phyloP scores from a whole-genome alignment of 2,888 invertebrate genomes.

The Synergus itoensis region DNA sequence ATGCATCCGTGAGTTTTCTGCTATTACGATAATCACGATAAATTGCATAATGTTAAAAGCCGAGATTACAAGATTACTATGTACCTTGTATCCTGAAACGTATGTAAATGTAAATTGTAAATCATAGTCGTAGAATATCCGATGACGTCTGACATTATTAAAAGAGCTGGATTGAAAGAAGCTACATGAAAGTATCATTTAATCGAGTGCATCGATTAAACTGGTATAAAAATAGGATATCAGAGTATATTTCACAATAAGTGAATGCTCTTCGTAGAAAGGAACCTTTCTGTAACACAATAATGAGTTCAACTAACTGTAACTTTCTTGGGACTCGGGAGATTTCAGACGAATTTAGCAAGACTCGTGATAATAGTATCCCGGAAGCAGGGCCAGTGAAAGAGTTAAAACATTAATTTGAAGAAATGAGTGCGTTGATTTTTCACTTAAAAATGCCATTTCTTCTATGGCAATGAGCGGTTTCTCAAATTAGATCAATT shows the following conservation, averaged over 20 bases:
- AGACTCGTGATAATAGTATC: conserved; percentile 1
- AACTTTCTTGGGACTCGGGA: conserved; percentile 4
- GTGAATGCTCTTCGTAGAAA: conserved; percentile 22
- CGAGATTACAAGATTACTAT: neutral
- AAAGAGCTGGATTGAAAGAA: neutral
- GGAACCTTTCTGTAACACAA: conserved; percentile 19
- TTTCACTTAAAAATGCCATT: neutral
- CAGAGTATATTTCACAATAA: conserved; percentile 18
- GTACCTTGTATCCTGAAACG: neutral
- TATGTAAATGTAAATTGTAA: neutral
- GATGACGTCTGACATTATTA: conserved; percentile 23
- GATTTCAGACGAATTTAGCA: conserved; percentile 8
- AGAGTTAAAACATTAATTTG: neutral
- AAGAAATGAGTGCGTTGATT: conserved; percentile 1
- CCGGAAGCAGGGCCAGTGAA: neutral
- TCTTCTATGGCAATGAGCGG: neutral
- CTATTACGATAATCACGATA: conserved; percentile 32
- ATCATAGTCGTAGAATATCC: neutral
- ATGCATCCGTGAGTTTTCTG: conserved; percentile 6
- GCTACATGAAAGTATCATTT: neutral
- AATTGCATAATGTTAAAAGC: conserved; percentile 31
- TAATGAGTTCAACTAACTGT: conserved; percentile 41
- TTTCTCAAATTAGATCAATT: neutral
- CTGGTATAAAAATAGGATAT: neutral
- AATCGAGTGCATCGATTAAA: neutral